These are phyloP conservation scores for Scaptomyza polygonia DNA, from an alignment of 2,888 invertebrate species.

Conservation along the genomic window DNA sequence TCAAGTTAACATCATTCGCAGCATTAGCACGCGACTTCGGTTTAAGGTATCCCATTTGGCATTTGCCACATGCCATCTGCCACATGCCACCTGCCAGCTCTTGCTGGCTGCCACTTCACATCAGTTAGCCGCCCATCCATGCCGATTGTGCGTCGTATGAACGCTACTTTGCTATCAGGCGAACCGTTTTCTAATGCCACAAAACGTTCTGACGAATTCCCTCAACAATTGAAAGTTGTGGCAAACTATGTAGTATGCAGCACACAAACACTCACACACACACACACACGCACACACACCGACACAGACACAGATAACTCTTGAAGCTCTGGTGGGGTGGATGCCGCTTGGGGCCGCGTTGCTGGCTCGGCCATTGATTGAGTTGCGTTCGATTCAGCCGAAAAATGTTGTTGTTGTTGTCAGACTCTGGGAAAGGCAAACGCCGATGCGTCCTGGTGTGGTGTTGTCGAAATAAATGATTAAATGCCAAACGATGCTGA, in stretches of 20 bases:
- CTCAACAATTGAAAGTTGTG: slow-evolving; percentile 71
- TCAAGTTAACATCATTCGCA: slow-evolving; percentile 70
- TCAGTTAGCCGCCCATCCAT: slow-evolving; percentile 9
- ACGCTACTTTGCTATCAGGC: slow-evolving; percentile 32
- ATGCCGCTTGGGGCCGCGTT: slow-evolving; percentile 46
- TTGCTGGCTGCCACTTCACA: neutral
- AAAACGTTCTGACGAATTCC: slow-evolving; percentile 67
- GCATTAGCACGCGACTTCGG: slow-evolving; percentile 42
- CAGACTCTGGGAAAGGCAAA: no score
- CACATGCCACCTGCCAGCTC: neutral
- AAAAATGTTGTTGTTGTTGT: slow-evolving; percentile 24
- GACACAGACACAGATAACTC: neutral
- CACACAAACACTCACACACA: slow-evolving; percentile 12
- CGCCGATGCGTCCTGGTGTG: slow-evolving; percentile 23
- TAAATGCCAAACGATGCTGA: slow-evolving; percentile 39
- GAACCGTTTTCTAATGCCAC: slow-evolving; percentile 52
- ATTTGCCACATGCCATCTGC: neutral
- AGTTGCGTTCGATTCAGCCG: slow-evolving; percentile 47
- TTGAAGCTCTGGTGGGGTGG: neutral
- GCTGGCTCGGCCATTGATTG: slow-evolving; percentile 49
- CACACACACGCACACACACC: slow-evolving; percentile 9
- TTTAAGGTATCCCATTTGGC: neutral
- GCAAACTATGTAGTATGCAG: slow-evolving; percentile 36
- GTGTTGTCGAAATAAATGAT: slow-evolving; percentile 65
- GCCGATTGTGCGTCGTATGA: slow-evolving; percentile 32